A percentile compares a stretch with the other conserved stretches of the same genome.
These are phyloP conservation scores for Thaumatotibia leucotreta DNA, from an alignment of 1,140 invertebrate genomes.

Conservation along the genomic window DNA sequence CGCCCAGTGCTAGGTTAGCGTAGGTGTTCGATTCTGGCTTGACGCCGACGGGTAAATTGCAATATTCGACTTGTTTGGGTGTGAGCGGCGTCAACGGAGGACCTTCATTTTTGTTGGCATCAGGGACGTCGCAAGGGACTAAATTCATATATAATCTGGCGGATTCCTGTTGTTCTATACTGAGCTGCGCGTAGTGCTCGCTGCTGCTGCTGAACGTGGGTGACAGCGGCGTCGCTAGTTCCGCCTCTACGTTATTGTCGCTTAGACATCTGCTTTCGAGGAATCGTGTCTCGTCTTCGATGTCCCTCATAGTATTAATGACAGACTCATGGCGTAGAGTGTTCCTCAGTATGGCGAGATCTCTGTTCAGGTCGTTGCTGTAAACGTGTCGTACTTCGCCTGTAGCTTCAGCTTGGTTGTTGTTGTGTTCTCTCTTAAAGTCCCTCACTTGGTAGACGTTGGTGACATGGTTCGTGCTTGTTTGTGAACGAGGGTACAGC, in stretches of 20 bases:
- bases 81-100: constrained; percentile 53
- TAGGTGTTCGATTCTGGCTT: constrained; percentile 72
- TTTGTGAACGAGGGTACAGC: constrained; percentile 57
- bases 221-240: constrained; percentile 54
- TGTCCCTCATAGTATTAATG: constrained; percentile 61
- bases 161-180: constrained; percentile 61
- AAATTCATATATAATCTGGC: constrained; percentile 83
- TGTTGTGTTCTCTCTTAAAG: constrained; percentile 73
- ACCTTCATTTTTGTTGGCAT: constrained; percentile 44
- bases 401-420: constrained; percentile 59
- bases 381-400: constrained; percentile 56
- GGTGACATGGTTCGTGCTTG: constrained; percentile 59
- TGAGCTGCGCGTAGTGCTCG: constrained; percentile 76
- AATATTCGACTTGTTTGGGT: constrained; percentile 65
- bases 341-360: constrained; percentile 62
- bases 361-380: constrained; percentile 63
- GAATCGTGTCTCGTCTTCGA: constrained; percentile 60
- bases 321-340: constrained; percentile 67
- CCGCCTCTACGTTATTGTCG: constrained; percentile 38
- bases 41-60: constrained; percentile 44
- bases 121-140: constrained; percentile 56
- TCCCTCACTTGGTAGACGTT: constrained; percentile 73
- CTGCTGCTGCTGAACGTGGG: constrained; percentile 64
- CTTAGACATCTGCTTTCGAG: constrained; percentile 52
- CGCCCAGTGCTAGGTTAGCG: constrained; percentile 81